These are phyloP conservation scores for Ormia ochracea DNA, from an alignment of 2,888 invertebrate species.

Conservation along the genomic window DNA sequence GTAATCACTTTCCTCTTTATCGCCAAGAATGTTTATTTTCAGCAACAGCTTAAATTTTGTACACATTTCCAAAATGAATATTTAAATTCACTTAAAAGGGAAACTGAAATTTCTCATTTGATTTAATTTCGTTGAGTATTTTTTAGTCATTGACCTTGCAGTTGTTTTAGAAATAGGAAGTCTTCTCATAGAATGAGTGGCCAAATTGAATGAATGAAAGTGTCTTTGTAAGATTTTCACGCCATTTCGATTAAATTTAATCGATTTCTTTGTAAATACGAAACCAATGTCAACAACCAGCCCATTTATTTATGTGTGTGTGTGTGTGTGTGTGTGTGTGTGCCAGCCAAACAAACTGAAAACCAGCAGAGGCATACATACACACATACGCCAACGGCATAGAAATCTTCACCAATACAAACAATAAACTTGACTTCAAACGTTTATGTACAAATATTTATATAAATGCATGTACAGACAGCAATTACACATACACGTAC, in stretches of 20 bases:
- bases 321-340: no score
- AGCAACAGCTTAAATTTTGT: conserved; percentile 11
- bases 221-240: conserved; percentile 56
- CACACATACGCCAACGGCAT: background rate
- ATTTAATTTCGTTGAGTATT: conserved; percentile 35
- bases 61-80: conserved; percentile 10
- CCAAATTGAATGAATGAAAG: conserved; percentile 60
- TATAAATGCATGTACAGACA: background rate
- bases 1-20: background rate
- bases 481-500: background rate
- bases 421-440: conserved; percentile 48
- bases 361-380: background rate
- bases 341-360: no score
- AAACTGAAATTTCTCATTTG: conserved; percentile 32
- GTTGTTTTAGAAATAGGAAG: conserved; percentile 37
- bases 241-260: conserved; percentile 71
- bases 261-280: conserved; percentile 75
- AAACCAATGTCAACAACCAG: conserved; percentile 76
- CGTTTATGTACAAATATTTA: conserved; percentile 12
- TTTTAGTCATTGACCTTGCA: conserved; percentile 61
- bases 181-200: conserved; percentile 35
- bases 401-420: background rate
- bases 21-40: background rate
- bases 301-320: conserved; percentile 67
- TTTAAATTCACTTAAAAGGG: conserved; percentile 33